Conservation (phyloP, 2,888 invertebrate species). For the Volucella bombylans region DNA sequence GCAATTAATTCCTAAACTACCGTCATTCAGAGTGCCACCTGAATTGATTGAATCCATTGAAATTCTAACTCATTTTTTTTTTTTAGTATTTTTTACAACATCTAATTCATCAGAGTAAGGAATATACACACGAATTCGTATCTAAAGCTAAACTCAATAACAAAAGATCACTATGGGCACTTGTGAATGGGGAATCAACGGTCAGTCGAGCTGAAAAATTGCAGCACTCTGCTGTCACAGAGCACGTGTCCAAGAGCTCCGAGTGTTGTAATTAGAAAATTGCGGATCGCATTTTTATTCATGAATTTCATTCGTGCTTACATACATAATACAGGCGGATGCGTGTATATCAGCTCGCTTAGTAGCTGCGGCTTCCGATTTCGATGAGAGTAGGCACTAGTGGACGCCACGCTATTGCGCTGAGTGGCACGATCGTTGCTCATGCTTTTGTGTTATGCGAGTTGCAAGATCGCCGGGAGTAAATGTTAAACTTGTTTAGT, state of each 20-base stretch:
- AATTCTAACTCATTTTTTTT: neutral
- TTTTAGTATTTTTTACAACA: conserved; percentile 8
- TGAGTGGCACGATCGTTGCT: conserved; percentile 44
- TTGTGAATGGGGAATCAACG: neutral
- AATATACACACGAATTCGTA: neutral
- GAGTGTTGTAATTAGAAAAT: conserved; percentile 31
- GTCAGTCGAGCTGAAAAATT: conserved; percentile 18
- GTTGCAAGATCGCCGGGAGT: neutral
- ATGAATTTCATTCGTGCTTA: conserved; percentile 9
- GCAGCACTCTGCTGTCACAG: neutral
- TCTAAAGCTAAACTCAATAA: conserved; percentile 1
- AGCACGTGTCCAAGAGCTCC: conserved; percentile 45
- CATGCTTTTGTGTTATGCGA: conserved; percentile 11
- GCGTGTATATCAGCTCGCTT: conserved; percentile 26
- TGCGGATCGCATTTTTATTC: conserved; percentile 26
- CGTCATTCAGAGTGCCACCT: neutral
- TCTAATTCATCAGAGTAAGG: neutral
- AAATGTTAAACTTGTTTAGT: conserved; percentile 23
- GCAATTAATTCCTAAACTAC: conserved; percentile 31
- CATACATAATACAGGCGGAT: conserved; percentile 34
- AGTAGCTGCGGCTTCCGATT: conserved; percentile 50
- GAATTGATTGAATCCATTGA: conserved; percentile 5
- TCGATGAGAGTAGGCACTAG: conserved; percentile 22
- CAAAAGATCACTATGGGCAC: no score
- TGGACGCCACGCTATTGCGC: conserved; percentile 17